Evolutionary conservation across 2,888 invertebrate genomes (phyloP).

Genomic region (Brachypterus glaber): DNA sequence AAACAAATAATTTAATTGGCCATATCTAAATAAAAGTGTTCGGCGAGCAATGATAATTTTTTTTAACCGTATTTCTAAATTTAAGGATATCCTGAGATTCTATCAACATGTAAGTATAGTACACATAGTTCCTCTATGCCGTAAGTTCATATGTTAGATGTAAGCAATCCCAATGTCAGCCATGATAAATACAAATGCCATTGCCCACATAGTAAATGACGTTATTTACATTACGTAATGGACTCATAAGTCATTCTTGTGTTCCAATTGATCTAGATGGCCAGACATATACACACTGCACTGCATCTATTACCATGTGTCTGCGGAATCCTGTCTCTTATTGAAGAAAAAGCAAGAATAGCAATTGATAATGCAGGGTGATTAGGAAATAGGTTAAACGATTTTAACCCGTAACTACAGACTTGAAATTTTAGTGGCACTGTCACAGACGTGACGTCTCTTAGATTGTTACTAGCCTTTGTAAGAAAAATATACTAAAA

Average conservation of each 20-base stretch:
- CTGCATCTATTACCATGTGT: not conserved
- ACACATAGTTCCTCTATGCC: no score
- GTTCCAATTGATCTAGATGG: conserved; percentile 18
- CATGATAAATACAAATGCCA: conserved; percentile 16
- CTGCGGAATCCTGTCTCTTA: conserved; percentile 2
- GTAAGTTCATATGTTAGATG: no score
- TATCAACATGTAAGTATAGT: no score
- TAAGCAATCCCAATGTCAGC: conserved; percentile 8
- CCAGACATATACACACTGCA: conserved; percentile 10
- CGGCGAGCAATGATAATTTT: no score
- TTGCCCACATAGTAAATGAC: conserved; percentile 16
- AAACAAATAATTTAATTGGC: no score
- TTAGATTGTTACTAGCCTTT: conserved; percentile 2
- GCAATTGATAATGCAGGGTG: conserved; percentile 1
- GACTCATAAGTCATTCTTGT: conserved; percentile 19
- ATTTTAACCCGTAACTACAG: no score
- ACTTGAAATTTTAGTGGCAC: no score
- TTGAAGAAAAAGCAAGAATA: conserved; percentile 2
- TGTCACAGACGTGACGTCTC: not conserved
- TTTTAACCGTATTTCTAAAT: no score
- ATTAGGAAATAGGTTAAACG: no score
- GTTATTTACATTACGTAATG: conserved; percentile 20
- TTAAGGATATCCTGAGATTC: no score
- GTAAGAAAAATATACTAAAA: no score
- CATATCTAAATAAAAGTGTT: no score